phyloP scores from a whole-genome alignment of 2,797 vertebrate genomes.

The Lacerta bilineata region DNA sequence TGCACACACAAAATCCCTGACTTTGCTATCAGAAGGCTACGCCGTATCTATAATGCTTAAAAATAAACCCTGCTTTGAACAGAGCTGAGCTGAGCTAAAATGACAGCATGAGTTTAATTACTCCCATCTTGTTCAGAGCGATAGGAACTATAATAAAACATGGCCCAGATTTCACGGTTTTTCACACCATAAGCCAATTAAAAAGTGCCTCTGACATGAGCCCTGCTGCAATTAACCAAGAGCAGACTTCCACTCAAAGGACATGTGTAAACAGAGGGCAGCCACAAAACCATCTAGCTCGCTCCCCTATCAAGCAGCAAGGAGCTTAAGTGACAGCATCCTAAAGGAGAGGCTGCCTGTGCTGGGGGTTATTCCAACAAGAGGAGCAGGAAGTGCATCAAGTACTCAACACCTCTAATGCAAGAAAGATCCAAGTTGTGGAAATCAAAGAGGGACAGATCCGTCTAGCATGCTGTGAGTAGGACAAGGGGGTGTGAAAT shows the following conservation, averaged over 20 bases:
- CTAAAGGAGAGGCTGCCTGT: neutral
- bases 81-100: conserved; percentile 27
- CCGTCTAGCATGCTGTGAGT: neutral
- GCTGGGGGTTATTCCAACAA: neutral
- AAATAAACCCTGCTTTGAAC: conserved; percentile 15
- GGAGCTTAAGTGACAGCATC: neutral
- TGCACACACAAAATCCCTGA: conserved; percentile 3
- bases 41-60: neutral
- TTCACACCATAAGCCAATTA: conserved; percentile 32
- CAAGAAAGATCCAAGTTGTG: neutral
- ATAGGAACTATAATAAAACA: conserved; percentile 37
- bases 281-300: neutral
- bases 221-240: conserved; percentile 1
- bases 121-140: conserved; percentile 11
- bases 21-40: neutral
- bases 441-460: neutral
- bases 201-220: neutral
- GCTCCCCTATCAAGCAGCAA: neutral
- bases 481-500: conserved; percentile 1
- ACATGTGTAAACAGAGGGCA: neutral
- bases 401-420: neutral
- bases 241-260: neutral
- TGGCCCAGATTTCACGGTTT: conserved; percentile 32
- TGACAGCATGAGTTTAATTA: conserved; percentile 17
- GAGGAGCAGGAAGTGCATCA: neutral